phyloP scores from a whole-genome alignment of 1,140 invertebrate genomes.

The Drosophila malerkotliana region DNA sequence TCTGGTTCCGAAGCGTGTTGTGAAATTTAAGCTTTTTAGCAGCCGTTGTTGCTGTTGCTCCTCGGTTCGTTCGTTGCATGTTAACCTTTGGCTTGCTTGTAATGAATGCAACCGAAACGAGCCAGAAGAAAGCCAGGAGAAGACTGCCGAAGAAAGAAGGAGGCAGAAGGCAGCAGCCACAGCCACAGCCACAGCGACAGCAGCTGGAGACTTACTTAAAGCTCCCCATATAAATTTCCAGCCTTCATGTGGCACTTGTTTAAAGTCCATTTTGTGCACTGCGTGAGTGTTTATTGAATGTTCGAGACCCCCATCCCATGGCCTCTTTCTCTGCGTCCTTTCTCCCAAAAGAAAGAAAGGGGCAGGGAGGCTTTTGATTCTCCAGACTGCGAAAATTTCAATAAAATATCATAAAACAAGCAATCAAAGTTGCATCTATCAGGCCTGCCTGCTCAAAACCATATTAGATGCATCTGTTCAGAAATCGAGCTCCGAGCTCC shows the following conservation, averaged over 20 bases:
- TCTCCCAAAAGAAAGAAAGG: conserved; percentile 28
- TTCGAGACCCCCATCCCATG: conserved; percentile 11
- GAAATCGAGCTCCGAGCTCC: conserved; percentile 60
- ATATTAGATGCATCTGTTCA: conserved; percentile 1
- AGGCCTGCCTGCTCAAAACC: conserved; percentile 56
- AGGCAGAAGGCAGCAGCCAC: conserved; percentile 7
- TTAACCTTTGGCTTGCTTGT: conserved; percentile 81
- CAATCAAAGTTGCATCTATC: conserved; percentile 54
- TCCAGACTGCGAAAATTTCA: conserved; percentile 63
- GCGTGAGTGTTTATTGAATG: conserved; percentile 80
- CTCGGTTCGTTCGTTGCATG: conserved; percentile 72
- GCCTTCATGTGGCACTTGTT: conserved; percentile 78
- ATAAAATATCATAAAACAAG: conserved; percentile 75
- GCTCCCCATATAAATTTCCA: conserved; percentile 75
- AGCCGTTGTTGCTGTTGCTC: conserved; percentile 60
- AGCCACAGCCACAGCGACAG: conserved; percentile 8
- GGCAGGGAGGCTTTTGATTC: background rate
- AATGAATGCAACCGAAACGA: conserved; percentile 74
- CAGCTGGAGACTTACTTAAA: conserved; percentile 76
- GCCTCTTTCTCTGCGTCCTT: background rate
- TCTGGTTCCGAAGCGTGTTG: conserved; percentile 64
- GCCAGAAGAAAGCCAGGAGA: conserved; percentile 28
- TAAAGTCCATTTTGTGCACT: conserved; percentile 79
- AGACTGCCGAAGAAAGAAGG: conserved; percentile 11
- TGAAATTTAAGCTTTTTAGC: conserved; percentile 83